phyloP scores from a whole-genome alignment of 2,888 invertebrate species.

The Deroplatys truncata region DNA sequence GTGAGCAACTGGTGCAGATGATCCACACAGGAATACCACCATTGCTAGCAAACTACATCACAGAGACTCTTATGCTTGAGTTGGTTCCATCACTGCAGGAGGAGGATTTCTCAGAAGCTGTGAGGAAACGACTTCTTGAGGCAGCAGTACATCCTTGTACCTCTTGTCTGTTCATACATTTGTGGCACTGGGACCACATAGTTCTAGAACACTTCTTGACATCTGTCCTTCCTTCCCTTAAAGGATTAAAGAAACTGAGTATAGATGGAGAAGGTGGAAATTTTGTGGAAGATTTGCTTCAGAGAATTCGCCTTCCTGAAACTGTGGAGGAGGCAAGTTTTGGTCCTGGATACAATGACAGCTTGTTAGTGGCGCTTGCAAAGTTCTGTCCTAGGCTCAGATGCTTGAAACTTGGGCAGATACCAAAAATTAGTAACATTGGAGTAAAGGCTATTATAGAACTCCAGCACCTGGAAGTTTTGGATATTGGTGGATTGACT shows the following conservation, averaged over 20 bases:
- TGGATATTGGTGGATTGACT: not conserved
- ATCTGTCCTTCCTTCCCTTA: not conserved
- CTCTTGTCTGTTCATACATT: not conserved
- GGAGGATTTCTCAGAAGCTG: not conserved
- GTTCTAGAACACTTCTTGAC: not conserved
- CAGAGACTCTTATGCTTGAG: not conserved
- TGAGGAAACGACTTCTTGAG: not conserved
- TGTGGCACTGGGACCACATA: not conserved
- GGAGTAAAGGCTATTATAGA: not conserved
- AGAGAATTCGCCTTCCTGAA: not conserved
- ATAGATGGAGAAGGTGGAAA: not conserved
- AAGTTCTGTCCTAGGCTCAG: not conserved
- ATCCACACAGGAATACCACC: not conserved
- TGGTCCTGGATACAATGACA: not conserved
- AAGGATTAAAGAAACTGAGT: not conserved
- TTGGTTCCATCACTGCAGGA: not conserved
- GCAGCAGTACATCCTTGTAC: not conserved
- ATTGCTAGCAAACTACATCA: not conserved
- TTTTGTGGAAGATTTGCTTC: not conserved
- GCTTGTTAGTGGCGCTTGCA: not conserved
- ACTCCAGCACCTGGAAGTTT: not conserved
- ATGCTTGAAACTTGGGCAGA: not conserved
- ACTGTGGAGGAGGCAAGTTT: not conserved
- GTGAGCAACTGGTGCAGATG: not conserved
- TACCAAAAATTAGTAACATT: not conserved